Conservation (phyloP, 2,797 vertebrate species). For the Ptychadena robeensis region DNA sequence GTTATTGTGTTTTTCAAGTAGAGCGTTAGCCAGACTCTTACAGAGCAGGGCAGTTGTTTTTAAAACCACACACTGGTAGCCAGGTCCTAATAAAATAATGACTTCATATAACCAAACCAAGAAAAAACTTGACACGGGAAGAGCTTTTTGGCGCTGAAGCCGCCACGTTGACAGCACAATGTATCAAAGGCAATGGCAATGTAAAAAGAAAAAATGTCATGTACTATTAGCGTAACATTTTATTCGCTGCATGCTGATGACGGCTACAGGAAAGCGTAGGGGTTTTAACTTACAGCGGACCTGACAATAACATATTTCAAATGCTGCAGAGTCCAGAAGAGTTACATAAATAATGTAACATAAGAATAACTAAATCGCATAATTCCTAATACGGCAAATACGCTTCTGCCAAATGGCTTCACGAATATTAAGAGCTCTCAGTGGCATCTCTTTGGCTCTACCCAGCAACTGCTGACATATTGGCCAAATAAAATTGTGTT, state of each 20-base stretch:
- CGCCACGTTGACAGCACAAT: background rate
- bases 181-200: background rate
- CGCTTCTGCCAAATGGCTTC: background rate
- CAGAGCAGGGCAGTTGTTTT: background rate
- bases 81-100: background rate
- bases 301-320: background rate
- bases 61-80: background rate
- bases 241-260: background rate
- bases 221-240: background rate
- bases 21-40: background rate
- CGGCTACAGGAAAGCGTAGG: background rate
- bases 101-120: background rate
- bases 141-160: background rate
- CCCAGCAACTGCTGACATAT: background rate
- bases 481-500: background rate
- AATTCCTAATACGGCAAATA: background rate
- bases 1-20: background rate
- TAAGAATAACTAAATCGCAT: background rate
- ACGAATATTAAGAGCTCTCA: background rate
- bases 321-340: background rate
- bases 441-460: background rate
- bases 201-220: background rate
- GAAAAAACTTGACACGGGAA: background rate
- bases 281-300: background rate
- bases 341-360: background rate